These are phyloP conservation scores for Leptobrachium leishanense DNA, from an alignment of 2,113 vertebrate species.

Conservation along the genomic window DNA sequence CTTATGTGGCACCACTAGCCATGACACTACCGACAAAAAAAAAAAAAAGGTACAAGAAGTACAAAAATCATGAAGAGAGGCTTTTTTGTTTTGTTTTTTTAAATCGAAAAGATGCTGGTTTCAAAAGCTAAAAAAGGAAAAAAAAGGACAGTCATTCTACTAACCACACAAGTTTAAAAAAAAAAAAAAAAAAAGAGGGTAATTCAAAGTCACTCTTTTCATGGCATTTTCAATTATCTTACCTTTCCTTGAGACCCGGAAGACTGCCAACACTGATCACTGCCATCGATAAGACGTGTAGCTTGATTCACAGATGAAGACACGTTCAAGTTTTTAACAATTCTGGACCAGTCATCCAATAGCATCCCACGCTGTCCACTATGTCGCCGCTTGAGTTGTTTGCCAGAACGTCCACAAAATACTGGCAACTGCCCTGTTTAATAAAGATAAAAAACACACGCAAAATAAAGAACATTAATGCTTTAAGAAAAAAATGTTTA, in stretches of 20 bases:
- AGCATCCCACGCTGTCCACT: constrained; percentile 88
- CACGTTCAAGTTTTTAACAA: constrained; percentile 89
- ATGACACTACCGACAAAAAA: too few species aligned
- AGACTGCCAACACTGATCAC: constrained; percentile 96
- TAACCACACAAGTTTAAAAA: too few species aligned
- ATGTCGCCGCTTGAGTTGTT: constrained; percentile 88
- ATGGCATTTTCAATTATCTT: constrained; percentile 15
- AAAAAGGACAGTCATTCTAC: too few species aligned
- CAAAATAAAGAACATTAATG: background rate
- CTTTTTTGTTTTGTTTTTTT: too few species aligned
- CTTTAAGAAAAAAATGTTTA: background rate
- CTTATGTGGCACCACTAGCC: too few species aligned
- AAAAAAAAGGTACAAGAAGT: too few species aligned
- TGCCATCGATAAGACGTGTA: constrained; percentile 86
- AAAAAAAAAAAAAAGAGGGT: too few species aligned
- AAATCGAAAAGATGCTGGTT: too few species aligned
- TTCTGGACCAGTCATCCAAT: constrained; percentile 93
- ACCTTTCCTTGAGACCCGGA: constrained; percentile 98
- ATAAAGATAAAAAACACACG: background rate
- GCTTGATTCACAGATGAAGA: constrained; percentile 93
- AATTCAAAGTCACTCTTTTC: too few species aligned
- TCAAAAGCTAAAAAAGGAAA: too few species aligned
- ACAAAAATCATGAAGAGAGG: too few species aligned
- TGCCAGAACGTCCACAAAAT: constrained; percentile 92
- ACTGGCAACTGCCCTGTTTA: constrained; percentile 81